Evolutionary conservation across 2,113 vertebrate species (phyloP), one percentile per base, ranked within the genome.

Genomic region (Genyomyrus donnyi): DNA sequence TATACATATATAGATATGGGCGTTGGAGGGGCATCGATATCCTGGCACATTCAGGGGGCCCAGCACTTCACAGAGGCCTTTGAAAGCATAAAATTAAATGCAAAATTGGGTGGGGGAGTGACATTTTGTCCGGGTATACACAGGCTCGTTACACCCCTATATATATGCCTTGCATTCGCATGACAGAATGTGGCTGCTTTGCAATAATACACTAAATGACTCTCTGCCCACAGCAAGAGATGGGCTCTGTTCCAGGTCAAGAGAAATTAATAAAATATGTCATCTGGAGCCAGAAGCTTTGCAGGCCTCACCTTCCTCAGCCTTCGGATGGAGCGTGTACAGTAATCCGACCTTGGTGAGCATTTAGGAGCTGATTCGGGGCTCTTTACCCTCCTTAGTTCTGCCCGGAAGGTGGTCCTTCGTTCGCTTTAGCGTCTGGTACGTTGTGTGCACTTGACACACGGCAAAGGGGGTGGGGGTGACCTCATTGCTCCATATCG

Each of bases 401-500:
- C 35, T 10, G 17, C 42, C 80, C 19, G 3, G 42, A 84, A 46
- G 6, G 7, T 0, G 39, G 19, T 87, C 35, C 19, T 27, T 56
- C 17, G 1, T 56, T 31, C n/a, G 15, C 13, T 35, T 86, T 56
- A 39, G 17, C 11, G 15, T 87, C 11, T 19, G 13, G 31, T 56
- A 21, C 31, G 17, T 39, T 39, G 13, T 24, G 7, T 56, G 27
- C 50, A 21, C 49, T 31, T 86, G 48, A 50, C 49, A 87, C 85
- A 31, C 13, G 1, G 50, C 49, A 87, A n/a, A 87, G 50, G 50
- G 48, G 5, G 53, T 2, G 53, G 19, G 53, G n/a, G 85, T 87
- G 85, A 56, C 50, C 85, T 87, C 85, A 53, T 87, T 39, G 85
- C 50, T 56, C 85, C 27, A 21, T 87, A 87, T 53, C 50, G 85